Evolutionary conservation across 2,113 vertebrate genomes (phyloP).

Genomic region (Misgurnus mizolepis): DNA sequence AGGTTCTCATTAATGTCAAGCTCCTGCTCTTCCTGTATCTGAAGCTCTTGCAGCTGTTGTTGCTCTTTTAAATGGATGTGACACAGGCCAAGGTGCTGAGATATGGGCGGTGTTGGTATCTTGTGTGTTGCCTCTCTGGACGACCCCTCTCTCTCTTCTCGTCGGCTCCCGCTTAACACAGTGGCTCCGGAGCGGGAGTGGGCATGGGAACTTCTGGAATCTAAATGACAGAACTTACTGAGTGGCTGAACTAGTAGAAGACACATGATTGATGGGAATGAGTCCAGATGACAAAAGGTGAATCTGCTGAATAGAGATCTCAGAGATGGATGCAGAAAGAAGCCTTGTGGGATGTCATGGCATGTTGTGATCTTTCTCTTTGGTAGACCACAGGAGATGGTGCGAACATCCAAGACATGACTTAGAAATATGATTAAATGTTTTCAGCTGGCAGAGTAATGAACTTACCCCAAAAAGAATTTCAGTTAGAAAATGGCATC

Average conservation of each 20-base stretch:
- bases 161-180: constrained; percentile 81
- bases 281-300: constrained; percentile 74
- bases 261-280: constrained; percentile 60
- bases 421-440: constrained; percentile 55
- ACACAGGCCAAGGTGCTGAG: constrained; percentile 93
- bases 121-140: constrained; percentile 76
- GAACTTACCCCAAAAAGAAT: constrained; percentile 54
- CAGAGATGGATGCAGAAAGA: constrained; percentile 71
- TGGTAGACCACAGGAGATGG: constrained; percentile 65
- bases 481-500: constrained; percentile 53
- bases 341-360: constrained; percentile 73
- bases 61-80: constrained; percentile 94
- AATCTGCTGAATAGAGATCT: constrained; percentile 63
- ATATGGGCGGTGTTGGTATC: constrained; percentile 74
- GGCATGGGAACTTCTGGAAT: constrained; percentile 89
- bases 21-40: constrained; percentile 70
- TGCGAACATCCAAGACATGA: constrained; percentile 60
- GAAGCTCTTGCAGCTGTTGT: constrained; percentile 83
- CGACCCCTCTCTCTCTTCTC: constrained; percentile 84
- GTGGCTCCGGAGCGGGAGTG: constrained; percentile 77
- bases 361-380: constrained; percentile 61
- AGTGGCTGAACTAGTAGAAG: constrained; percentile 76
- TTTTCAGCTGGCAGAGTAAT: constrained; percentile 58
- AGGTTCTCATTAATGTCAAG: constrained; percentile 94
- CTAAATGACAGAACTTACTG: constrained; percentile 85